A percentile compares a stretch with the other conserved stretches of the same genome.
These are phyloP conservation scores for Nycticryphes semicollaris DNA, from an alignment of 2,113 vertebrate genomes.

Conservation along the genomic window DNA sequence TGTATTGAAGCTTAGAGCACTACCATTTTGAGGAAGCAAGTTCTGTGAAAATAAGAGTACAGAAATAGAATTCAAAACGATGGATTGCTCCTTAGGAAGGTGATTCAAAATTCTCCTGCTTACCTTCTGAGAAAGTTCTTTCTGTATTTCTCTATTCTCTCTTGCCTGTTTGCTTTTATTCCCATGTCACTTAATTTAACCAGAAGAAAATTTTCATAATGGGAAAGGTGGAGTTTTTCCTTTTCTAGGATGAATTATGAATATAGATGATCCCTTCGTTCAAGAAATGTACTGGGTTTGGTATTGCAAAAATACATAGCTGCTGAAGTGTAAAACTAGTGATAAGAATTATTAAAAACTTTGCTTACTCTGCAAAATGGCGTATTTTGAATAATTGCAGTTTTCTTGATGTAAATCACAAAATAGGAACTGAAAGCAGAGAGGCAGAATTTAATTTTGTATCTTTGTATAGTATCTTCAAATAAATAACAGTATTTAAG, in stretches of 20 bases:
- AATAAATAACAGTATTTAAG: neutral
- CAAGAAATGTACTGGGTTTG: neutral
- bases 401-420: neutral
- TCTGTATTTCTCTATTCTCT: neutral
- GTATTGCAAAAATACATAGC: neutral
- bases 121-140: neutral
- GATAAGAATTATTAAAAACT: neutral
- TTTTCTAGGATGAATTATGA: neutral
- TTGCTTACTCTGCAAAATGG: neutral
- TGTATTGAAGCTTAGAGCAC: neutral
- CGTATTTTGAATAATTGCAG: neutral
- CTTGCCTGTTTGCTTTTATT: neutral
- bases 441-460: neutral
- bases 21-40: neutral
- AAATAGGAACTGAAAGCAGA: neutral
- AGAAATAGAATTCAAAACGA: neutral
- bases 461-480: neutral
- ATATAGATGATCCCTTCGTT: neutral
- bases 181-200: neutral
- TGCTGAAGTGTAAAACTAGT: too few relatives aligned
- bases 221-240: neutral
- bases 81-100: neutral
- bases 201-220: neutral
- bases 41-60: neutral
- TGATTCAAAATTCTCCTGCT: neutral